phyloP scores from a whole-genome alignment of 1,140 invertebrate species.

The Lepidostoma basale region DNA sequence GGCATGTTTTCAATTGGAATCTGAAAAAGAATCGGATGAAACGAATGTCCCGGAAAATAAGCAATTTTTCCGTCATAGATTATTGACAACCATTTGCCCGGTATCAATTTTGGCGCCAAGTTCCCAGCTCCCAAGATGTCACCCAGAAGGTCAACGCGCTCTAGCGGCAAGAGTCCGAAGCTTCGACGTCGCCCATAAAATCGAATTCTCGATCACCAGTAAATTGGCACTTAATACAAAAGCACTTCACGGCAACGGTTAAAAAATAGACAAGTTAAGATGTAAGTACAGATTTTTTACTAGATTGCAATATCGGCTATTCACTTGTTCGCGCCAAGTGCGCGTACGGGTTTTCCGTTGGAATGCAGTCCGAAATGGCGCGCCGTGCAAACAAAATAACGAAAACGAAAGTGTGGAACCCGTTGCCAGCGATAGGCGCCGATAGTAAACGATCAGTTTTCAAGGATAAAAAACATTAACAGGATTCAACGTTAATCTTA shows the following conservation, averaged over 20 bases:
- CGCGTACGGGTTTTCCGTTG: neutral
- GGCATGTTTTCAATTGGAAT: no score
- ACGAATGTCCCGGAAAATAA: no score
- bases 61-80: no score
- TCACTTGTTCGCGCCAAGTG: conserved; percentile 1
- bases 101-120: neutral
- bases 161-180: conserved; percentile 3
- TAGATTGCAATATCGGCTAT: neutral
- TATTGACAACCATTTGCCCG: no score
- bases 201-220: neutral
- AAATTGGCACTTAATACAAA: neutral
- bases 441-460: conserved; percentile 5
- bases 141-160: neutral
- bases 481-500: neutral
- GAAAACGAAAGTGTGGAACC: conserved; percentile 42
- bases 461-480: conserved; percentile 10
- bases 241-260: neutral
- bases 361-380: conserved; percentile 37
- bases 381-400: conserved; percentile 33
- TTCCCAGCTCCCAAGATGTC: neutral
- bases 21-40: no score
- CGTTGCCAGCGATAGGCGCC: conserved; percentile 30
- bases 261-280: neutral
- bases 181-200: neutral
- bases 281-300: neutral